Percentiles rank a stretch among this genome's conserved stretches.
These are phyloP conservation scores for Silurus meridionalis DNA, from an alignment of 2,113 vertebrate species.

Conservation along the genomic window DNA sequence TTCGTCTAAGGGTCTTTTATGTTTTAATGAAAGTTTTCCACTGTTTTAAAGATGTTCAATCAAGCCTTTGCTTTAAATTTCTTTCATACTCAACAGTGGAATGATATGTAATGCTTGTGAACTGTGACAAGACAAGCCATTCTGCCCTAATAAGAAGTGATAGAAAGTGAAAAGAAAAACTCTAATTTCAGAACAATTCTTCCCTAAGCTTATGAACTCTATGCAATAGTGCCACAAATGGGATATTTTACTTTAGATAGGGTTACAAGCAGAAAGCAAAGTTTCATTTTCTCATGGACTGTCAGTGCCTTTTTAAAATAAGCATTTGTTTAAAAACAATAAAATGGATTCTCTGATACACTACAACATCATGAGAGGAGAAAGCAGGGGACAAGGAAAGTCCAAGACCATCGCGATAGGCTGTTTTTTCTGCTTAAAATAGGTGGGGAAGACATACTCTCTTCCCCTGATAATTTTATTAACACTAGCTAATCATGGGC, in stretches of 20 bases:
- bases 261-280: conserved; percentile 21
- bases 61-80: background rate
- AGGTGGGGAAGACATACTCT: background rate
- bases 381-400: conserved; percentile 14
- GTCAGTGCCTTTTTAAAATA: conserved; percentile 20
- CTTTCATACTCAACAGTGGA: conserved; percentile 12
- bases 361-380: conserved; percentile 3
- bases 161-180: background rate
- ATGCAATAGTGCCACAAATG: background rate
- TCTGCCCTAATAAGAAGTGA: conserved; percentile 15
- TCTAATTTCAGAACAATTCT: background rate
- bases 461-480: background rate
- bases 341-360: conserved; percentile 34
- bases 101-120: background rate
- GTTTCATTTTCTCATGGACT: conserved; percentile 40
- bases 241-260: conserved; percentile 6
- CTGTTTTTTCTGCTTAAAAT: background rate
- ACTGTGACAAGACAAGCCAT: background rate
- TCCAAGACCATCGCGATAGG: conserved; percentile 12
- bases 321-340: too few relatives aligned
- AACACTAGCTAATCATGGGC: background rate
- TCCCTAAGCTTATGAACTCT: background rate
- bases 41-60: conserved; percentile 12
- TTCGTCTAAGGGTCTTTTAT: conserved; percentile 19
- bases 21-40: background rate